phyloP scores from a whole-genome alignment of 2,888 invertebrate genomes.

The Bugula neritina region DNA sequence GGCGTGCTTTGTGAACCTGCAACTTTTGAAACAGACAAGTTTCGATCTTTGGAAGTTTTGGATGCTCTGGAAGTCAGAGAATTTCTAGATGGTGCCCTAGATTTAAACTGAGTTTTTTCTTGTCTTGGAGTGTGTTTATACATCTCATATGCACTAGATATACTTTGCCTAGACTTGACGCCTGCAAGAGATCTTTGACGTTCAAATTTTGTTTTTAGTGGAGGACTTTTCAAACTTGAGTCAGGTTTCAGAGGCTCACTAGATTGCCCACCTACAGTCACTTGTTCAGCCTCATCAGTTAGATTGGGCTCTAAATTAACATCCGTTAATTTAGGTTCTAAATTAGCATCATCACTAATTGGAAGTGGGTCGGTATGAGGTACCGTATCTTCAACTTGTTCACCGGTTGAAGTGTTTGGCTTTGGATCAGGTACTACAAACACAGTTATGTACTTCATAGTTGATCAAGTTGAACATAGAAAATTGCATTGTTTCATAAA shows the following conservation, averaged over 20 bases:
- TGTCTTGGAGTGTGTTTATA: constrained; percentile 5
- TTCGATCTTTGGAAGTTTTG: neutral
- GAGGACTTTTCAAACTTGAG: too few species aligned
- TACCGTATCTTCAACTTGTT: neutral
- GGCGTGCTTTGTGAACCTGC: too few species aligned
- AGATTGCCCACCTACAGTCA: too few species aligned
- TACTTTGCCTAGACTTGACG: neutral
- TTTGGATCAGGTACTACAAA: neutral
- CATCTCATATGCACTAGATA: neutral
- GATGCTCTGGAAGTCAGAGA: neutral
- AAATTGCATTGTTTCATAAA: too few species aligned
- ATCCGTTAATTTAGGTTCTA: neutral
- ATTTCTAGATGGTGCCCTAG: neutral
- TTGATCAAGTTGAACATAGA: neutral
- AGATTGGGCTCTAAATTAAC: neutral
- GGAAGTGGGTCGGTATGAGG: neutral
- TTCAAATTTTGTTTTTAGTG: too few species aligned
- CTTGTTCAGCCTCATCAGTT: neutral
- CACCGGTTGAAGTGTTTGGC: neutral
- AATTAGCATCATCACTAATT: neutral
- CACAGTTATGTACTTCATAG: neutral
- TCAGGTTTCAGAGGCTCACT: too few species aligned
- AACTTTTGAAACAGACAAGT: too few species aligned
- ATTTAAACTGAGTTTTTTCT: neutral
- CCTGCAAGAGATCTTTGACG: too few species aligned